These are phyloP conservation scores for Podiceps cristatus DNA, from an alignment of 2,113 vertebrate genomes.

Conservation along the genomic window DNA sequence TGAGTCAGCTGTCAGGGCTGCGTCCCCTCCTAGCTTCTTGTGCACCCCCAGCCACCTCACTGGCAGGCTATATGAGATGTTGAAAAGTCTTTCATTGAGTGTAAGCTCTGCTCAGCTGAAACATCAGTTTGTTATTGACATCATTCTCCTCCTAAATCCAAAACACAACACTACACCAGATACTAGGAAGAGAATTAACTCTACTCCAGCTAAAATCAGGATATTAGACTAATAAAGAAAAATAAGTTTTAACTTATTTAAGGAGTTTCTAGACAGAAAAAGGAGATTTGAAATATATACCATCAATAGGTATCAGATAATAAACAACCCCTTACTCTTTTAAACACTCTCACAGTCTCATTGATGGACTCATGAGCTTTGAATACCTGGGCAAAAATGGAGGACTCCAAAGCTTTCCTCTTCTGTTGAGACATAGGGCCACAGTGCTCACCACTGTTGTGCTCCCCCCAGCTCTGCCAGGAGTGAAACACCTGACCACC, in stretches of 20 bases:
- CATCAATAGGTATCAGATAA: background rate
- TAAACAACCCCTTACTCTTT: background rate
- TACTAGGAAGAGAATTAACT: too few relatives aligned
- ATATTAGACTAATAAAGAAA: background rate
- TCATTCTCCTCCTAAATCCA: too few relatives aligned
- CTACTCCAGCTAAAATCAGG: too few relatives aligned
- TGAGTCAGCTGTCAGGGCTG: too few relatives aligned
- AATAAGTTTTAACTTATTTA: background rate
- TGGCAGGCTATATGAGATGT: too few relatives aligned
- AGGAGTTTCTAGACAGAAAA: background rate
- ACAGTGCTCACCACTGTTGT: rapidly evolving
- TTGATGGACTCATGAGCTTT: background rate
- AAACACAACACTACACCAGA: too few relatives aligned
- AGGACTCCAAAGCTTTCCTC: background rate
- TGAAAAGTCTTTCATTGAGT: too few relatives aligned
- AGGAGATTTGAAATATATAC: background rate
- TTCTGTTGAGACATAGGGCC: background rate
- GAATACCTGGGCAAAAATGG: background rate
- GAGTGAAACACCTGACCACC: background rate
- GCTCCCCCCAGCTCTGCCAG: background rate
- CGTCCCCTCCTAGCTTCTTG: too few relatives aligned
- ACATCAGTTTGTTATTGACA: too few relatives aligned
- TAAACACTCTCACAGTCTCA: background rate
- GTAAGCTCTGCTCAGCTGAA: too few relatives aligned
- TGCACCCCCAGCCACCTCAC: too few relatives aligned